Evolutionary conservation across 2,888 invertebrate genomes (phyloP).

Genomic region (Cheilosia scutellata): DNA sequence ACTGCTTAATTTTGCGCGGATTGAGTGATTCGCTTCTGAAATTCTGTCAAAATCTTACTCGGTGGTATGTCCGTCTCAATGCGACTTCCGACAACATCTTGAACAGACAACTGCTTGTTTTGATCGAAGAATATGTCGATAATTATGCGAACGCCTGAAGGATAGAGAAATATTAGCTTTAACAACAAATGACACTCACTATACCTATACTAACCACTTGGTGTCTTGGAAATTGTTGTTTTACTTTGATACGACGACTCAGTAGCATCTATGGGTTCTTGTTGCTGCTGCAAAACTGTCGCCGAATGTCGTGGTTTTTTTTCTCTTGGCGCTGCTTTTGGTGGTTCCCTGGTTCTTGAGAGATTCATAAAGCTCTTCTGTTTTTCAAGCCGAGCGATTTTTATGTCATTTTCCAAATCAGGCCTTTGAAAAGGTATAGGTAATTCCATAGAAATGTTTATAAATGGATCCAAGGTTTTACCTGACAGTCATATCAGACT

Average conservation of each 20-base stretch:
- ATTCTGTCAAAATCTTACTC: constrained; percentile 82
- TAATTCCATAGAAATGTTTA: not conserved
- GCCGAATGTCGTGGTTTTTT: constrained; percentile 38
- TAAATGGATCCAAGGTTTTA: too few species aligned
- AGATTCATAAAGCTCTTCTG: constrained; percentile 69
- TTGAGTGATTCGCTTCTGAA: constrained; percentile 78
- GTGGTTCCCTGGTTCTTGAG: constrained; percentile 52
- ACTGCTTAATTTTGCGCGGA: constrained; percentile 20
- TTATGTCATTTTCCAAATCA: constrained; percentile 23
- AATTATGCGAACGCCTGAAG: constrained; percentile 82
- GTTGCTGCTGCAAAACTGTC: not conserved
- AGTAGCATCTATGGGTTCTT: not conserved
- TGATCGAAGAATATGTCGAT: constrained; percentile 82
- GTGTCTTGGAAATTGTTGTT: constrained; percentile 82
- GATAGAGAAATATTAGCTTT: not conserved
- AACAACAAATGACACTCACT: not conserved
- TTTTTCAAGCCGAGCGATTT: constrained; percentile 17
- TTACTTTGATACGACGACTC: constrained; percentile 81
- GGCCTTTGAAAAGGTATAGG: not conserved
- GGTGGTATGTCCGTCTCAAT: constrained; percentile 83
- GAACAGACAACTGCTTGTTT: constrained; percentile 72
- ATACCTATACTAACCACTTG: constrained; percentile 78
- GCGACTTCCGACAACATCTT: constrained; percentile 81
- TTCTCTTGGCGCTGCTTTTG: constrained; percentile 47
- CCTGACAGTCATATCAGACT: constrained; percentile 31